phyloP scores from a whole-genome alignment of 2,113 vertebrate genomes.

The Chinchilla lanigera region DNA sequence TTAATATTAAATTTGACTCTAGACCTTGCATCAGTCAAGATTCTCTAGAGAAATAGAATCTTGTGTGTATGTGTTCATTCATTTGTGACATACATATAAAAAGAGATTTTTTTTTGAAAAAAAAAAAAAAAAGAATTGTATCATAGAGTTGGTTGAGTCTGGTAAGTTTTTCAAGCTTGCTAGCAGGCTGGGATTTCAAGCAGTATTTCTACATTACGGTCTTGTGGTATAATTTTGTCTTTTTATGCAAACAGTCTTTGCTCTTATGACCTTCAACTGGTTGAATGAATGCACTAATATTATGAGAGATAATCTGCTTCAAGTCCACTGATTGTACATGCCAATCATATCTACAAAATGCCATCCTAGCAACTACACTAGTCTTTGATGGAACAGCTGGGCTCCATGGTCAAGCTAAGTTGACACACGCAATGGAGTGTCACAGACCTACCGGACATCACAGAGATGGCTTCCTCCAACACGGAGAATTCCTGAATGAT shows the following conservation, averaged over 20 bases:
- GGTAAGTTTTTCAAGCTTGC: background rate
- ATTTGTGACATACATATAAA: background rate
- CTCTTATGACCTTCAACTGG: background rate
- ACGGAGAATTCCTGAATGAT: background rate
- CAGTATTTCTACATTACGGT: background rate
- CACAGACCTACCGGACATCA: background rate
- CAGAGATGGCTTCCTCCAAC: background rate
- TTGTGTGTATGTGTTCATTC: background rate
- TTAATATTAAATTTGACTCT: slow-evolving; percentile 19
- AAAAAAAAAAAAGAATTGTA: background rate
- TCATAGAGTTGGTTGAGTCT: background rate
- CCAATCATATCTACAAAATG: background rate
- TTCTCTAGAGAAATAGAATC: slow-evolving; percentile 26
- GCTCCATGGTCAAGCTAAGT: background rate
- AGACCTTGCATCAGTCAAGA: background rate
- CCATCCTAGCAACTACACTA: background rate
- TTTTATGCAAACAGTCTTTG: background rate
- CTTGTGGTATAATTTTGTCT: background rate
- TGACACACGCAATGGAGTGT: background rate
- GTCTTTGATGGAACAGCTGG: background rate
- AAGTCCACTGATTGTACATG: background rate
- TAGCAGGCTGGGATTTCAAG: background rate
- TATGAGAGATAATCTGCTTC: background rate
- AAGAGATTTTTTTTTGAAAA: slow-evolving; percentile 20
- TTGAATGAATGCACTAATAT: background rate